A percentile compares a stretch with the other conserved stretches of the same genome.
Evolutionary conservation across 53 echinoderm and acorn worm genomes (phyloP).

Genomic region (Holothuria leucospilota): DNA sequence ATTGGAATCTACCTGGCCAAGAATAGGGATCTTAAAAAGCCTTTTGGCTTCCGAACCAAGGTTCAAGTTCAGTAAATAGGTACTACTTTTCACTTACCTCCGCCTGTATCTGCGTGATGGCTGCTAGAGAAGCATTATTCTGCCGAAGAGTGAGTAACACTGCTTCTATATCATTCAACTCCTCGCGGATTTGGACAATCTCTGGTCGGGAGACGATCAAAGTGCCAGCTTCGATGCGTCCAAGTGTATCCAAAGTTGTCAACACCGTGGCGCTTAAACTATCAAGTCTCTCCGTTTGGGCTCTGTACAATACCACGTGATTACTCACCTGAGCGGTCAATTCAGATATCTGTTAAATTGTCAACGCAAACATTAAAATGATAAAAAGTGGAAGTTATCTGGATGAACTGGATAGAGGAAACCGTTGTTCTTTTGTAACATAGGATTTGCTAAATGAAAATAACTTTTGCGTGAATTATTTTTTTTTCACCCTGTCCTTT

Average conservation of each 20-base stretch:
- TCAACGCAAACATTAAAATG: too few species aligned
- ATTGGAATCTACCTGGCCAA: too few species aligned
- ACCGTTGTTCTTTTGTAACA: too few species aligned
- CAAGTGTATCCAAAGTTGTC: slow-evolving; percentile 5
- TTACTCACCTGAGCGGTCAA: not conserved
- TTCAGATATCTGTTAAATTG: not conserved
- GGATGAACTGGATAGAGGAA: too few species aligned
- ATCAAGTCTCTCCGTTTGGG: not conserved
- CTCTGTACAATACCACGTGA: not conserved
- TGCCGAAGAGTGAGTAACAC: not conserved
- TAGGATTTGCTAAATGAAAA: too few species aligned
- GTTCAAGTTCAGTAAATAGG: too few species aligned
- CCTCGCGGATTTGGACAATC: slow-evolving; percentile 31
- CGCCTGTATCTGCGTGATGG: slow-evolving; percentile 1
- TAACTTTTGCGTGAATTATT: too few species aligned
- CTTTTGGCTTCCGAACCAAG: too few species aligned
- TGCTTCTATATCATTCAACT: slow-evolving; percentile 24
- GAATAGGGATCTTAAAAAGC: too few species aligned
- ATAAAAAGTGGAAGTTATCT: too few species aligned
- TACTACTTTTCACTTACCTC: slow-evolving; percentile 6
- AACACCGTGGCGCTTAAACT: not conserved
- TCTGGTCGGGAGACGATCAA: slow-evolving; percentile 46
- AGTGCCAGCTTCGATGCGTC: slow-evolving; percentile 18
- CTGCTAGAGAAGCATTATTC: slow-evolving; percentile 1
- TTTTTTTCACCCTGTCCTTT: too few species aligned